Evolutionary conservation across 2,797 vertebrate species (phyloP), one percentile per base, ranked within the genome.

Genomic region (Poecilia gillii): DNA sequence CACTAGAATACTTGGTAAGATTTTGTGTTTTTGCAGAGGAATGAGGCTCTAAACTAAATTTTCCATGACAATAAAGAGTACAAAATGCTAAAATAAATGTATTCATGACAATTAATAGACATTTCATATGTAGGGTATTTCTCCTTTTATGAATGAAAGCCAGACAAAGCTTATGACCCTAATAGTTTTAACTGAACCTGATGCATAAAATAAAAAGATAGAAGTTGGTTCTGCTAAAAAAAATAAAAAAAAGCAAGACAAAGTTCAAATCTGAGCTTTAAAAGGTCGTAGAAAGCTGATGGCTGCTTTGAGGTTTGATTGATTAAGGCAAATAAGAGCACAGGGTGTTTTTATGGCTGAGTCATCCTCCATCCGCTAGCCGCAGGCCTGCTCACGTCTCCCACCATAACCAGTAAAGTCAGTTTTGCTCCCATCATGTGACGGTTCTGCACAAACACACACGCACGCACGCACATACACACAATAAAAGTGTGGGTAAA

Each of bases 331-430:
- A 88, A 89, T 89, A 78, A 83, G 74, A 79, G 79, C 74, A 16
- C 9, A 86, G 87, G 81, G 72, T 88, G 88, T 90, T 89, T 89
- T 92, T 89, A 86, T 77, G 83, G 74, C 49, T 94, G 91, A 93
- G 77, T 92, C 90, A 91, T 72, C 47, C 49, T 75, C 31, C 73
- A 91, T 72, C 47, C 46, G 72, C 31, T 72, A 78, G 78, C 86
- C 73, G n/a, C 91, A 93, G 81, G 90, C 77, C 87, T 62, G 81
- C 80, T 90, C 88, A 89, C 85, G 92, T 84, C 85, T 85, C 70
- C 74, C 43, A 90, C 78, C 74, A 85, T 89, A 88, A 91, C 89
- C 84, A 81, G 88, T 84, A 85, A 79, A 88, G 82, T 90, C 88
- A 84, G 88, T 91, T 89, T 73, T 70, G 79, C 33, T 47, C 79